Percentiles rank a stretch among this genome's conserved stretches.
phyloP scores from a whole-genome alignment of 1,140 invertebrate genomes.

The Antheraea mylitta region DNA sequence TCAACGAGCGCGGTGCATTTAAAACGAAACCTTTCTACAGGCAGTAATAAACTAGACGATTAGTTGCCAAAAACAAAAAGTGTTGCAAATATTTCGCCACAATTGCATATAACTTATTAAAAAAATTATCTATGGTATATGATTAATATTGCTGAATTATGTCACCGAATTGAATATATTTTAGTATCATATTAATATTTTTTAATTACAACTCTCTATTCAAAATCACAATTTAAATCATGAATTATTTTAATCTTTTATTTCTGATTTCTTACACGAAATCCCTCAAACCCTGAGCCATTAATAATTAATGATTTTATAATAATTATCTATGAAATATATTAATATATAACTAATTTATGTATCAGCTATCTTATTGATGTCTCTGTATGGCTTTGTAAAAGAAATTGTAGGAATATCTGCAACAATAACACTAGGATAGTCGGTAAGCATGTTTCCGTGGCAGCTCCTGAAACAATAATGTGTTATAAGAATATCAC shows the following conservation, averaged over 20 bases:
- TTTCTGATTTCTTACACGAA: conserved; percentile 16
- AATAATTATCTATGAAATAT: not conserved
- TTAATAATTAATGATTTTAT: not conserved
- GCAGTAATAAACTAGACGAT: too few species aligned
- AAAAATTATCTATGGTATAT: too few species aligned
- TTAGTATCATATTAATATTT: not conserved
- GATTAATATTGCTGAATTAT: not conserved
- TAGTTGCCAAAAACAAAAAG: too few species aligned
- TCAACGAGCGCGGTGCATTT: too few species aligned
- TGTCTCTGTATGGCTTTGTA: conserved; percentile 53
- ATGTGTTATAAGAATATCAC: not conserved
- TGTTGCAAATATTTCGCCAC: too few species aligned
- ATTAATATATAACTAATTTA: not conserved
- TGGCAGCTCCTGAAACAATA: conserved; percentile 51
- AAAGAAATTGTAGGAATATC: conserved; percentile 51
- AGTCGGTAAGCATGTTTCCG: conserved; percentile 57
- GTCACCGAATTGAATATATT: not conserved
- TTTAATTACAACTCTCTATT: not conserved
- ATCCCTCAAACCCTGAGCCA: conserved; percentile 31
- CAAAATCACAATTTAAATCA: not conserved
- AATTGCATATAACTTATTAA: too few species aligned
- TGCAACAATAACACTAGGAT: conserved; percentile 57
- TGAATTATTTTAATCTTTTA: not conserved
- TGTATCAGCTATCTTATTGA: conserved; percentile 66
- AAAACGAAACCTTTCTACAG: too few species aligned